phyloP scores from a whole-genome alignment of 30 jellyfish, hydroid and myxozoan species.

The Aurelia sp. region DNA sequence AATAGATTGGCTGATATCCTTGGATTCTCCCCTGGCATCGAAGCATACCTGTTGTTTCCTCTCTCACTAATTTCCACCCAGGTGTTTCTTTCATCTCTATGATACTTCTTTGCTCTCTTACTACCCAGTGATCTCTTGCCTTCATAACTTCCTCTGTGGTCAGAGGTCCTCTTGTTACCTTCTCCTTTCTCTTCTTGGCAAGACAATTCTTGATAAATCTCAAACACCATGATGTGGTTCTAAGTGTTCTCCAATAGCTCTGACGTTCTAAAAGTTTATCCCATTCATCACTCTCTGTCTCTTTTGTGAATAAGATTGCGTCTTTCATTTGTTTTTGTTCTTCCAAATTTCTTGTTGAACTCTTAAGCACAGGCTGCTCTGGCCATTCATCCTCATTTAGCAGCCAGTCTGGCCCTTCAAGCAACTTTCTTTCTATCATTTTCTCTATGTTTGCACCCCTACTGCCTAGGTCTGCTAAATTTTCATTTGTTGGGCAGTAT shows the following conservation, averaged over 20 bases:
- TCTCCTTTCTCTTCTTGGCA: constrained; percentile 41
- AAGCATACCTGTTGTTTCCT: constrained; percentile 22
- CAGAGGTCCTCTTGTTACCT: constrained; percentile 40
- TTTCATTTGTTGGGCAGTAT: constrained; percentile 21
- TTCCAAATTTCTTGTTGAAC: constrained; percentile 20
- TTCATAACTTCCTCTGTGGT: constrained; percentile 23
- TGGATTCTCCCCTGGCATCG: constrained; percentile 29
- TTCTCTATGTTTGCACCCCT: constrained; percentile 46
- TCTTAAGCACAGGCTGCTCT: constrained; percentile 46
- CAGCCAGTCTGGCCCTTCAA: constrained; percentile 44
- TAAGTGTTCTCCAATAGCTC: constrained; percentile 49
- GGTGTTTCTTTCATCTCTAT: constrained; percentile 16
- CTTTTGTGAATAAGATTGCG: neutral
- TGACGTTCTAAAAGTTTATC: constrained; percentile 32
- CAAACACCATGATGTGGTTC: constrained; percentile 58
- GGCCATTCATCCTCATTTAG: constrained; percentile 65
- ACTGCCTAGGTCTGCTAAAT: constrained; percentile 48
- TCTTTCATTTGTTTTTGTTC: constrained; percentile 35
- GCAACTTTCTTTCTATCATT: constrained; percentile 8
- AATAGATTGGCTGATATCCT: constrained; percentile 27
- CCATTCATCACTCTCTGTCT: constrained; percentile 44
- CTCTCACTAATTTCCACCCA: neutral
- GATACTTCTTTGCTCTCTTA: constrained; percentile 2
- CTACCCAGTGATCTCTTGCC: constrained; percentile 21
- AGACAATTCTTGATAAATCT: constrained; percentile 43